These are phyloP conservation scores for Glaucidium brasilianum DNA, from an alignment of 2,113 vertebrate genomes.

Conservation along the genomic window DNA sequence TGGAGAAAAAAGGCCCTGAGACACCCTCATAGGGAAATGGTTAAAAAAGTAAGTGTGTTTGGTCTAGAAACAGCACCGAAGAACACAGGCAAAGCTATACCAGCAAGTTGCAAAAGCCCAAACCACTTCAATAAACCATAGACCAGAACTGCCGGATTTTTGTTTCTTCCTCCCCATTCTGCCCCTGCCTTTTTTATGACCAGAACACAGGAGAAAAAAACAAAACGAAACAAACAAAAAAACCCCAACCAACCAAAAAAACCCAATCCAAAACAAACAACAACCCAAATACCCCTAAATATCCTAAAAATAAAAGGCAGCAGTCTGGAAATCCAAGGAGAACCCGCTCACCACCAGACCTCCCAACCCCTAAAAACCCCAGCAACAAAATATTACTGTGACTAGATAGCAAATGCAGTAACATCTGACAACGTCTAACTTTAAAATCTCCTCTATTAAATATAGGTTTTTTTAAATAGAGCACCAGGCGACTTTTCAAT, in stretches of 20 bases:
- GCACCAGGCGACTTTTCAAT: not conserved
- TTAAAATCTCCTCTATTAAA: not conserved
- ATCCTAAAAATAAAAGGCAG: not conserved
- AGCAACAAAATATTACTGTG: not conserved
- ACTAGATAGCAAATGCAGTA: not conserved
- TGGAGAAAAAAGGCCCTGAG: not conserved
- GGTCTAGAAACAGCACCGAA: not conserved
- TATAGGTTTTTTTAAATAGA: not conserved
- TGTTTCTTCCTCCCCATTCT: not conserved
- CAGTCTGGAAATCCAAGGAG: not conserved
- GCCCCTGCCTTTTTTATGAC: not conserved
- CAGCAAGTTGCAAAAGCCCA: not conserved
- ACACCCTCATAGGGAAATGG: not conserved
- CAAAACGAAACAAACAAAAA: no score
- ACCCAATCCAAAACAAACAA: not conserved
- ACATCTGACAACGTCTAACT: not conserved
- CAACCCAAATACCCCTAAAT: not conserved
- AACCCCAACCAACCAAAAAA: not conserved
- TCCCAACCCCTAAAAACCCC: not conserved
- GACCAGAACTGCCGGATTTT: not conserved
- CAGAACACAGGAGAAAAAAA: not conserved
- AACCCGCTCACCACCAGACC: not conserved
- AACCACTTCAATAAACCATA: not conserved
- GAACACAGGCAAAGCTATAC: not conserved
- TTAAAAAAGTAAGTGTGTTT: fast-evolving